phyloP scores from a whole-genome alignment of 2,888 invertebrate genomes.

The Nesidiocoris tenuis region DNA sequence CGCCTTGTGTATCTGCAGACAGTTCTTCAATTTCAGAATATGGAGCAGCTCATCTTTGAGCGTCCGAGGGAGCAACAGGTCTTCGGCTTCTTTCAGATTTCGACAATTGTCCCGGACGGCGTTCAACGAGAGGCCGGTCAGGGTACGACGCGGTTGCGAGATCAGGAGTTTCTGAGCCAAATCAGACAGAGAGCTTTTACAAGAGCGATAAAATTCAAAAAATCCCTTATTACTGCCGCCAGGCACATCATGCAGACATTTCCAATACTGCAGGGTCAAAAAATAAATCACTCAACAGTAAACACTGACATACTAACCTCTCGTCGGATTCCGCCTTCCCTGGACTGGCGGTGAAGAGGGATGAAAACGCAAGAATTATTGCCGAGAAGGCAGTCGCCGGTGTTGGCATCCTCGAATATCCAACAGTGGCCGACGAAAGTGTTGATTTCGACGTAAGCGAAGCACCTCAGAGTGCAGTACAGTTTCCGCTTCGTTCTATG shows the following conservation, averaged over 20 bases:
- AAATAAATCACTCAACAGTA: too few species aligned
- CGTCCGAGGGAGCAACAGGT: slow-evolving; percentile 1
- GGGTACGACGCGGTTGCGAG: slow-evolving; percentile 6
- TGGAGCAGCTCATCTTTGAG: slow-evolving; percentile 30
- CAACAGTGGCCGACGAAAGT: slow-evolving; percentile 49
- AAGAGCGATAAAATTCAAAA: too few species aligned
- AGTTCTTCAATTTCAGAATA: slow-evolving; percentile 18
- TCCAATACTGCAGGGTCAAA: too few species aligned
- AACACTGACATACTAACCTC: too few species aligned
- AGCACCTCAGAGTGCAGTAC: slow-evolving; percentile 45
- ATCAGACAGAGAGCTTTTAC: background rate
- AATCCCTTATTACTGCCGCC: too few species aligned
- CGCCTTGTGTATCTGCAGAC: slow-evolving; percentile 6
- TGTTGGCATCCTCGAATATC: slow-evolving; percentile 48
- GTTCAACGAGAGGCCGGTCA: slow-evolving; percentile 11
- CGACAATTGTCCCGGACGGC: slow-evolving; percentile 4
- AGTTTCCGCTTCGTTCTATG: slow-evolving; percentile 42
- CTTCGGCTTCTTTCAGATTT: slow-evolving; percentile 14
- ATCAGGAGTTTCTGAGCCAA: slow-evolving; percentile 23
- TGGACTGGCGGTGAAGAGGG: background rate
- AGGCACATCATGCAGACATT: too few species aligned
- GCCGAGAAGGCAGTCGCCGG: slow-evolving; percentile 45
- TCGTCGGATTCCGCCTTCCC: background rate
- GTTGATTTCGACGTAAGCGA: slow-evolving; percentile 46
- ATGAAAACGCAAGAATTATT: slow-evolving; percentile 40